Base-by-base conservation (phyloP, 2,797 vertebrate genomes). In the Phataginus tetradactyla region DNA sequence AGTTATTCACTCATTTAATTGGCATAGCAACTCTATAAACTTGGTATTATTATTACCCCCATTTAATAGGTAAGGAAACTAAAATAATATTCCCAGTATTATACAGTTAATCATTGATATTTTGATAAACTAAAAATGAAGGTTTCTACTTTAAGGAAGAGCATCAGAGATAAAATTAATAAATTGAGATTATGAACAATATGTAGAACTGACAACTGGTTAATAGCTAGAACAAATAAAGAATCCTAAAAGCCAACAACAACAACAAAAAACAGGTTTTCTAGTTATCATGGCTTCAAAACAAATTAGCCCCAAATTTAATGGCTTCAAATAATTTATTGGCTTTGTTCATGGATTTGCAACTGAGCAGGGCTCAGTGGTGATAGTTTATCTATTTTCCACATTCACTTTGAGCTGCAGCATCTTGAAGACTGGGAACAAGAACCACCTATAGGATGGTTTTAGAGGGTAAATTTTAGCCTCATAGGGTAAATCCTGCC, bases 191-290 rank as follows among this genome's bases (percentile, higher is more conserved):
- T 23, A 57, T 37, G 55, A 63, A 61, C 14, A 74, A n/a, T 77
- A 75, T 39, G 18, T 71, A 64, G 77, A 96, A 71, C 29, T 57
- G 23, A 88, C 39, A 77, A 57, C 27, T 53, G n/a, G 34, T 91
- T 32, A 64, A 13, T 23, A 71, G 45, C 7, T 55, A 88, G 14
- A 61, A 64, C 34, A 77, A 78, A 61, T 27, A 69, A 84, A 39
- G 55, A 78, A 94, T 94, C 23, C 23, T 45, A 42, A 94, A 91
- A 72, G 53, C 68, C 42, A 85, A 37, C 53, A 87, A 72, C 34
- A 20, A 72, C 34, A 20, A 45, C 75, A 53, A 51, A 4, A 3
- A 18, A 32, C 12, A 53, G 0, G 2, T 21, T 32, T 64, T 78
- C 32, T 42, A 72, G 57, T 61, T 80, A 79, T 25, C 20, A 64